Evolutionary conservation across 2,888 invertebrate species (phyloP), one percentile per base, ranked within the genome.

Genomic region (Antheraea yamamai): DNA sequence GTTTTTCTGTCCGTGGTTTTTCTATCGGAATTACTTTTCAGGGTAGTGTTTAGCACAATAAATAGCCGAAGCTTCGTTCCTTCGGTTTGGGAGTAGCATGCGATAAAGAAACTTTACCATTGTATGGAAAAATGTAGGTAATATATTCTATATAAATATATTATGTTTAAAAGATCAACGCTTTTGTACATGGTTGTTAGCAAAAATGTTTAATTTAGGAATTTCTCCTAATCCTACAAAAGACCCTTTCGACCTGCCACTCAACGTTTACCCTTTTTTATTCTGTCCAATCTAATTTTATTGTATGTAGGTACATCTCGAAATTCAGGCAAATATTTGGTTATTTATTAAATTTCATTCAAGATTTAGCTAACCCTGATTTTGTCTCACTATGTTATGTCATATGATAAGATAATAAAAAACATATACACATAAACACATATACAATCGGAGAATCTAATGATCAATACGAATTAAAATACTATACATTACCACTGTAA

Each of bases 171-270:
- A 66, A 66, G 18, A 61, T 30, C 64, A 66, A 66, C 64, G 30
- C 14, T 30, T 12, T 12, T 12, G 12, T 47, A 26, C 30, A 66
- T 26, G 64, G 64, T 16, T 66, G 64, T 66, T 66, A 66, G 64
- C 30, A 30, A 66, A 66, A 66, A 30, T 66, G 16, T 66, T 66
- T 66, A 70, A 70, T 70, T 70, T 70, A n/a, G 70, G 20, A 70
- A 39, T 70, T 8, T 70, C 39, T 70, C 10, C 10, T 70, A 70
- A 39, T 39, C 70, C 70, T n/a, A 39, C 39, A 39, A 39, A 39
- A 70, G 20, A 39, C 35, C 70, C 47, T 58, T 73, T 35, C 64
- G 72, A 73, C 68, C 72, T 73, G 74, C 26, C 74, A 66, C 47
- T 68, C 66, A 52, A 39, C 10, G 30, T 23, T 73, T 70, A 26